Evolutionary conservation across 2,888 invertebrate species (phyloP).

Genomic region (Plebejus melissa): DNA sequence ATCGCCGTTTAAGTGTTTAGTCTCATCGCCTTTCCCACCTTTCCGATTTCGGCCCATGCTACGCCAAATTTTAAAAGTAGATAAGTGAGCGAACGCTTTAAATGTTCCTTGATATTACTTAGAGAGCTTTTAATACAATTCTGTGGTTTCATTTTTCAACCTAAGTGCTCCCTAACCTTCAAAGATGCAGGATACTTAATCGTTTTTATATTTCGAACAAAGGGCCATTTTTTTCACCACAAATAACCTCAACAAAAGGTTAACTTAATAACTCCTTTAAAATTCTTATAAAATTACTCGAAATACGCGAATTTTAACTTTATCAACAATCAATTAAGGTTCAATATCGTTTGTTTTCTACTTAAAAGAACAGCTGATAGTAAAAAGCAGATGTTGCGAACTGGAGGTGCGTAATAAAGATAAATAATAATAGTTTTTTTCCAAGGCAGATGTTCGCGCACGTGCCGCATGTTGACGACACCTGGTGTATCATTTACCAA

Average conservation of each 20-base stretch:
- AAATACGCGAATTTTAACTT: slow-evolving; percentile 12
- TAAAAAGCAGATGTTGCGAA: slow-evolving; percentile 52
- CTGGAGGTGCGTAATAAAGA: slow-evolving; percentile 55
- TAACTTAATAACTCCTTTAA: slow-evolving; percentile 8
- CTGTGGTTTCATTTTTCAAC: not conserved
- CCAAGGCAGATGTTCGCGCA: slow-evolving; percentile 66
- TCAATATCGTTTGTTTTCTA: not conserved
- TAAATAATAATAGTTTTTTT: slow-evolving; percentile 57
- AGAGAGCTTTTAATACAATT: not conserved
- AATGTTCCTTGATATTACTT: not conserved
- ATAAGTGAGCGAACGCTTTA: no score
- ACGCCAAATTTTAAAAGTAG: no score
- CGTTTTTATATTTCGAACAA: slow-evolving; percentile 15
- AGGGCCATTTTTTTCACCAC: not conserved
- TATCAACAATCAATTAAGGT: not conserved
- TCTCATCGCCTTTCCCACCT: not conserved
- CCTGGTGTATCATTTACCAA: slow-evolving; percentile 57
- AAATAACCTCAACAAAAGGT: slow-evolving; percentile 24
- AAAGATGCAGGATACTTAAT: not conserved
- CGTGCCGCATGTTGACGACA: slow-evolving; percentile 59
- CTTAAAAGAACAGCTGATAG: slow-evolving; percentile 39
- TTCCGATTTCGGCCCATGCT: not conserved
- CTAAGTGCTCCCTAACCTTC: not conserved
- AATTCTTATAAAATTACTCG: not conserved
- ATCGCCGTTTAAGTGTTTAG: not conserved